Evolutionary conservation across 2,113 vertebrate species (phyloP).

Genomic region (Symphodus melops): DNA sequence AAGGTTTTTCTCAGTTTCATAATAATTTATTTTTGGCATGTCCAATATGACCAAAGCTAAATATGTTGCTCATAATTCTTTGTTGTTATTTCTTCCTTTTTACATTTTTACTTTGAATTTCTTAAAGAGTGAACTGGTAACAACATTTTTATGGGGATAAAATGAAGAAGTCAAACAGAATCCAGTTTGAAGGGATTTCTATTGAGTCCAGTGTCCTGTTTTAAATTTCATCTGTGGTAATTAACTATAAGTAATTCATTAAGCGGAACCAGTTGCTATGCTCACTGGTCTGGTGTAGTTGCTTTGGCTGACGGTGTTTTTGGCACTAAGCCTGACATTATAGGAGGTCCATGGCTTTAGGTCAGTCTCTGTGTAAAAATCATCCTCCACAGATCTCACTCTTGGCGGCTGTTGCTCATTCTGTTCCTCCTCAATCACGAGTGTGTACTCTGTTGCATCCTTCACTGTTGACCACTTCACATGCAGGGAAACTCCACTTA

Average conservation of each 20-base stretch:
- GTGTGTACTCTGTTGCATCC: slow-evolving; percentile 59
- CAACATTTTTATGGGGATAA: slow-evolving; percentile 21
- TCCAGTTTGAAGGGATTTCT: slow-evolving; percentile 13
- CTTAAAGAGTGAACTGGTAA: slow-evolving; percentile 14
- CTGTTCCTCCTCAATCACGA: slow-evolving; percentile 62
- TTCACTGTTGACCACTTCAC: slow-evolving; percentile 71
- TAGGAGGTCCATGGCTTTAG: slow-evolving; percentile 72
- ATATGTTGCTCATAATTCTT: slow-evolving; percentile 22
- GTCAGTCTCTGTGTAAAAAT: slow-evolving; percentile 51
- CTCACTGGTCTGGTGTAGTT: slow-evolving; percentile 63
- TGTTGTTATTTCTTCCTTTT: slow-evolving; percentile 39
- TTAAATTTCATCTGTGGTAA: slow-evolving; percentile 1
- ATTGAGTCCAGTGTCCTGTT: slow-evolving; percentile 45
- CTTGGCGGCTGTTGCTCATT: background rate
- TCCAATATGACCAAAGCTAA: slow-evolving; percentile 27
- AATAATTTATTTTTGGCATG: slow-evolving; percentile 32
- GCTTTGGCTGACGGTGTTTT: slow-evolving; percentile 49
- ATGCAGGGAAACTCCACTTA: slow-evolving; percentile 60
- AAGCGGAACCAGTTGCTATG: slow-evolving; percentile 49
- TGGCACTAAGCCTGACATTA: slow-evolving; percentile 74
- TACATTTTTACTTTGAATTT: slow-evolving; percentile 31
- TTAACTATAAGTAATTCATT: slow-evolving; percentile 22
- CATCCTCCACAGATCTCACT: slow-evolving; percentile 41
- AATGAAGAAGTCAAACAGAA: slow-evolving; percentile 27
- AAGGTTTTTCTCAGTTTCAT: slow-evolving; percentile 27